A percentile compares a stretch with the other conserved stretches of the same genome.
These are phyloP conservation scores for Erpornis zantholeuca DNA, from an alignment of 2,113 vertebrate genomes.

Conservation along the genomic window DNA sequence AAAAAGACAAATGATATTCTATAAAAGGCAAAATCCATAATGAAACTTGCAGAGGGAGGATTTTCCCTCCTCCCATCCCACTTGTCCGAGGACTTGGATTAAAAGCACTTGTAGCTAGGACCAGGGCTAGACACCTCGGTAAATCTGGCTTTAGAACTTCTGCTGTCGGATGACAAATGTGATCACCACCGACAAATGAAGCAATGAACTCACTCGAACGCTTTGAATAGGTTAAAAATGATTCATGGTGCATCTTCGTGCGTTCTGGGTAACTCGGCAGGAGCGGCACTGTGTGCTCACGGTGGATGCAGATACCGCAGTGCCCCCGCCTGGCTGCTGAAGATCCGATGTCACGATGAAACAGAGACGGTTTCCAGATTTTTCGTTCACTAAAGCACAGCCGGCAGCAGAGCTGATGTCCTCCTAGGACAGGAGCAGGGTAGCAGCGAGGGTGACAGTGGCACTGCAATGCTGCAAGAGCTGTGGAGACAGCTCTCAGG, in stretches of 20 bases:
- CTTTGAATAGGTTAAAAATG: background rate
- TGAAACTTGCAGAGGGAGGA: background rate
- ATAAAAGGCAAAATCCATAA: background rate
- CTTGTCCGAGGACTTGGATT: background rate
- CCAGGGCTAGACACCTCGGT: background rate
- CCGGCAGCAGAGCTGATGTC: fast-evolving
- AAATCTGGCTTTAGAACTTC: background rate
- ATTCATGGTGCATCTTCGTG: fast-evolving
- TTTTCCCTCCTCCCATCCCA: background rate
- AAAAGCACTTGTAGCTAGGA: background rate
- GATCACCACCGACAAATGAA: background rate
- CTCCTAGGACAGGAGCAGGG: background rate
- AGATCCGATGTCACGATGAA: fast-evolving
- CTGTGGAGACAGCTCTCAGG: background rate
- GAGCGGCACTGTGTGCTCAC: fast-evolving
- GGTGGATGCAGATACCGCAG: background rate
- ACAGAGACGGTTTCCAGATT: fast-evolving
- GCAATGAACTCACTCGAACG: background rate
- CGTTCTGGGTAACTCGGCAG: background rate
- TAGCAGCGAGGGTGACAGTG: background rate
- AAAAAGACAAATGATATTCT: background rate
- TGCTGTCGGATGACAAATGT: background rate
- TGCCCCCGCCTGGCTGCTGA: background rate
- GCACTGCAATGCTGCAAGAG: background rate
- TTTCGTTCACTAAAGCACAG: background rate